phyloP scores from a whole-genome alignment of 2,888 invertebrate species.

The Hirtodrosophila trivittata region DNA sequence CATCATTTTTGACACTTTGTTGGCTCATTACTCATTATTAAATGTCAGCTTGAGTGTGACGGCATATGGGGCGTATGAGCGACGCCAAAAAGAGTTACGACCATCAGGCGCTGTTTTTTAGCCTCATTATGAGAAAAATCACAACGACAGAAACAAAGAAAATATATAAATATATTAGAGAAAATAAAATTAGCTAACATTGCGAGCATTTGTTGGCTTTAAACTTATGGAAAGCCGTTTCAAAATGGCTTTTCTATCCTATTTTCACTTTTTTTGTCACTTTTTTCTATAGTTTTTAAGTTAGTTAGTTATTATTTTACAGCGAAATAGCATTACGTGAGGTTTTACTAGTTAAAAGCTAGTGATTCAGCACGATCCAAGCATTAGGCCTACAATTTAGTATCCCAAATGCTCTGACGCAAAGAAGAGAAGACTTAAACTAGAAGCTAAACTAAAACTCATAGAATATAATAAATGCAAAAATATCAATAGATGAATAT shows the following conservation, averaged over 20 bases:
- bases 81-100: slow-evolving; percentile 27
- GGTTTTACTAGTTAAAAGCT: background rate
- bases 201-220: too few relatives aligned
- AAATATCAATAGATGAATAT: too few relatives aligned
- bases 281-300: too few relatives aligned
- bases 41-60: slow-evolving; percentile 26
- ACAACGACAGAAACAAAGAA: too few relatives aligned
- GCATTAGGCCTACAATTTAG: slow-evolving; percentile 16
- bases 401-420: too few relatives aligned
- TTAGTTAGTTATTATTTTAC: too few relatives aligned
- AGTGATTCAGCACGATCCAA: slow-evolving; percentile 9
- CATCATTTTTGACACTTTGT: slow-evolving; percentile 52
- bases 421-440: background rate
- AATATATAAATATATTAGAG: background rate
- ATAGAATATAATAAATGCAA: too few relatives aligned
- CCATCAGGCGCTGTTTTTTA: too few relatives aligned
- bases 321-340: slow-evolving; percentile 8
- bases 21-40: slow-evolving; percentile 52
- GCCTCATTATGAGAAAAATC: background rate
- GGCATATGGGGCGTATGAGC: slow-evolving; percentile 47
- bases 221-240: too few relatives aligned
- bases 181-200: too few relatives aligned
- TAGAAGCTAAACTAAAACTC: background rate
- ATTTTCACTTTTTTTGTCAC: too few relatives aligned
- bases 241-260: too few relatives aligned